These are phyloP conservation scores for Margaritifera margaritifera DNA, from an alignment of 2,888 invertebrate genomes.

Conservation along the genomic window DNA sequence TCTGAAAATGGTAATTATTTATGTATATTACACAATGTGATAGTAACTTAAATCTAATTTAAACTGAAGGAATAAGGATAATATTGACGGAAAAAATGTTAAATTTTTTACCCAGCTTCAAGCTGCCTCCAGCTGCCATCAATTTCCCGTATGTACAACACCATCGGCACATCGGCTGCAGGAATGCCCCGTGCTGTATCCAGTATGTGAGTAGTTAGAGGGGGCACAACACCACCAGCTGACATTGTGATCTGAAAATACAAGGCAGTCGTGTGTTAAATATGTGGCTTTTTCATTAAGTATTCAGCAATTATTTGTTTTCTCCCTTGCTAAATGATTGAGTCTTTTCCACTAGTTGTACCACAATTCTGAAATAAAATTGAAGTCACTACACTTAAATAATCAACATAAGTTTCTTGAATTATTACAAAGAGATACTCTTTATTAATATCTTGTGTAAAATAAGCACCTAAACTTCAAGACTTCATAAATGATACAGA, in stretches of 20 bases:
- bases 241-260: conserved; percentile 43
- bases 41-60: too few relatives aligned
- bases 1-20: too few relatives aligned
- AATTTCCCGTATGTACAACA: conserved; percentile 27
- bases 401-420: too few relatives aligned
- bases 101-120: conserved; percentile 29
- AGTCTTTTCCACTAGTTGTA: neutral
- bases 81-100: too few relatives aligned
- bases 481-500: too few relatives aligned
- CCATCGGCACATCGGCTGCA: conserved; percentile 39
- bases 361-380: too few relatives aligned
- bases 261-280: neutral
- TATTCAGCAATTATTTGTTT: neutral
- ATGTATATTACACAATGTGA: too few relatives aligned
- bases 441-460: too few relatives aligned
- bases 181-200: conserved; percentile 44
- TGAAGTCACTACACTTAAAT: too few relatives aligned
- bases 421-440: too few relatives aligned
- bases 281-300: neutral
- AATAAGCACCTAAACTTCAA: too few relatives aligned
- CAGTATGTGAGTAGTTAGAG: conserved; percentile 49
- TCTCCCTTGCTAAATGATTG: neutral
- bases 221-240: conserved; percentile 25
- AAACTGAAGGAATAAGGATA: too few relatives aligned
- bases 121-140: conserved; percentile 29